Conservation (phyloP, 2,888 invertebrate species). For the Eretmocerus hayati region DNA sequence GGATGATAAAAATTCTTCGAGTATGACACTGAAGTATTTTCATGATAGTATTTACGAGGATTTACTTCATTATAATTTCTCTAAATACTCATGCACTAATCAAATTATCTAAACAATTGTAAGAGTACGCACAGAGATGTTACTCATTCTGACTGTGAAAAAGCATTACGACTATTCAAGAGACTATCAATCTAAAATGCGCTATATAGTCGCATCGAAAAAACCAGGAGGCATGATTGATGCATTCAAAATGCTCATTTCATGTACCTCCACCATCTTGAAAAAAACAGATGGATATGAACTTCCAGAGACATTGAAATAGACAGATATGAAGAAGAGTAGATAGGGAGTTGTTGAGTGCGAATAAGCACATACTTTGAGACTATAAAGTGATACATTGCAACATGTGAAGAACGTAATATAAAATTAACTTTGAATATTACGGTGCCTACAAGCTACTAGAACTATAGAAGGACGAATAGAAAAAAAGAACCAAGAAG, state of each 20-base stretch:
- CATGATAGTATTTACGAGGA: constrained; percentile 13
- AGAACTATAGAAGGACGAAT: background rate
- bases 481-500: background rate
- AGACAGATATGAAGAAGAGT: constrained; percentile 9
- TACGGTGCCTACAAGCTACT: background rate
- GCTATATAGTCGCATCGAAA: constrained; percentile 21
- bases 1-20: no score
- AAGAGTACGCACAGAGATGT: constrained; percentile 32
- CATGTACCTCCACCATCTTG: constrained; percentile 27
- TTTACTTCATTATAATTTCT: constrained; percentile 12
- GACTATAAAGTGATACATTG: no score
- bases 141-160: constrained; percentile 39
- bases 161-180: constrained; percentile 38
- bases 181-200: constrained; percentile 25
- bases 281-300: constrained; percentile 19
- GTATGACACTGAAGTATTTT: no score
- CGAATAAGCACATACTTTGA: background rate
- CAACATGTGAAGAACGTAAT: background rate
- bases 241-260: constrained; percentile 12
- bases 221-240: constrained; percentile 17
- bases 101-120: constrained; percentile 25
- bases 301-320: constrained; percentile 7
- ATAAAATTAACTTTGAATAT: background rate
- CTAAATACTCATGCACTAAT: constrained; percentile 28
- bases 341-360: background rate